Evolutionary conservation across 2,113 vertebrate species (phyloP), one percentile per base, ranked within the genome.

Genomic region (Sander vitreus): DNA sequence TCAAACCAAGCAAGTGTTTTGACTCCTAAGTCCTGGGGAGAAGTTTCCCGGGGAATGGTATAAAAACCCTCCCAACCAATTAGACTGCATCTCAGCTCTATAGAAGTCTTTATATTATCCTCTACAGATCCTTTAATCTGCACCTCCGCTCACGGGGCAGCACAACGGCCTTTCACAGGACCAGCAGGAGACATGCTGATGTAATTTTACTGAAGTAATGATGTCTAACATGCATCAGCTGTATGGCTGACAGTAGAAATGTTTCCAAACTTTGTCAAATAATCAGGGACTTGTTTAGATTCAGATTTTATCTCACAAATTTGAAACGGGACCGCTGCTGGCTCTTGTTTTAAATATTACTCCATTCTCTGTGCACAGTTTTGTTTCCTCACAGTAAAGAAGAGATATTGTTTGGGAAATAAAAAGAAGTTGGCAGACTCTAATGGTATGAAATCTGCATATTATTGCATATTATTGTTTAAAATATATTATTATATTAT

Each of bases 201-300:
- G 53, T 73, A 6, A 80, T 75, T 85, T 74, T 3, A 66, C 25
- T 48, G 4, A 39, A 57, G 66, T 67, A 72, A 77, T 54, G 67
- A 77, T 73, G 68, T 76, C 67, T 76, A 81, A 80, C 62, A 67
- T 1, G 5, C 50, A 80, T 84, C 75, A 84, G 83, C 75, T 75
- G 70, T 43, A 14, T 25, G 60, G 16, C 33, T 64, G 64, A 79
- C n/a, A 71, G 53, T 73, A 76, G 83, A 74, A 90, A 82, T 30
- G 48, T 86, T 80, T 80, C 55, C 80, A 85, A 55, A 16, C 55
- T 66, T 53, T 64, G 71, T 85, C 48, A 66, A 67, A 66, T 45
- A 78, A 62, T 76, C 64, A 58, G 9, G n/a, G 73, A 59, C 66
- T 51, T 75, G 54, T 80, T 85, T 72, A 25, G 10, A 82, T 58